A percentile compares a stretch with the other conserved stretches of the same genome.
phyloP scores from a whole-genome alignment of 2,888 invertebrate genomes.

The Polymixis lichenea region DNA sequence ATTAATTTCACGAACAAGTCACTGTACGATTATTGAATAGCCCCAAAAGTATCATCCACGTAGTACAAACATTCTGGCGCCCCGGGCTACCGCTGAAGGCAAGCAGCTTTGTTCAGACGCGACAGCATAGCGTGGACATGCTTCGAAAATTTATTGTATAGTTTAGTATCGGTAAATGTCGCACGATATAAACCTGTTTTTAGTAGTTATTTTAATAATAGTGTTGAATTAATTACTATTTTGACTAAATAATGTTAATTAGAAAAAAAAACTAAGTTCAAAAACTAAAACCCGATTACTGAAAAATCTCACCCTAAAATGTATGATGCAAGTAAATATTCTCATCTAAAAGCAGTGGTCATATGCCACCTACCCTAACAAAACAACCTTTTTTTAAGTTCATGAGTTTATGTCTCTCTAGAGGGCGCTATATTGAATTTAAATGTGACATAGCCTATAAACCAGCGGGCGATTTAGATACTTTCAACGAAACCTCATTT shows the following conservation, averaged over 20 bases:
- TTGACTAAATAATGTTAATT: not conserved
- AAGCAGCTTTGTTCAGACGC: conserved; percentile 73
- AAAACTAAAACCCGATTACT: too few species aligned
- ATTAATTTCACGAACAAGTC: conserved; percentile 48
- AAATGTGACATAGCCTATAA: too few species aligned
- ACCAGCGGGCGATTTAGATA: too few species aligned
- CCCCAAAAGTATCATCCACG: conserved; percentile 76
- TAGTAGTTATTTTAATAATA: conserved; percentile 2
- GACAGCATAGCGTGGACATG: conserved; percentile 79
- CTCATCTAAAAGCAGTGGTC: too few species aligned
- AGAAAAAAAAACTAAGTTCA: too few species aligned
- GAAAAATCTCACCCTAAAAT: too few species aligned
- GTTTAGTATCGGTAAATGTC: conserved; percentile 14
- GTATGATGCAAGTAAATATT: too few species aligned
- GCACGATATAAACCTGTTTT: not conserved
- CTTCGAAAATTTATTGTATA: conserved; percentile 35
- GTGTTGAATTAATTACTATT: not conserved
- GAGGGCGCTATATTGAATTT: too few species aligned
- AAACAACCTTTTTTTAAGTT: too few species aligned
- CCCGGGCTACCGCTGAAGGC: conserved; percentile 83
- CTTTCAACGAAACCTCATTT: too few species aligned
- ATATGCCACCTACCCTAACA: too few species aligned
- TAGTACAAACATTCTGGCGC: conserved; percentile 81
- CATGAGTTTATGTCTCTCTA: too few species aligned
- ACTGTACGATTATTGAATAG: conserved; percentile 76